Conservation (phyloP, 2,113 vertebrate genomes). For the Neolamprologus modestus region DNA sequence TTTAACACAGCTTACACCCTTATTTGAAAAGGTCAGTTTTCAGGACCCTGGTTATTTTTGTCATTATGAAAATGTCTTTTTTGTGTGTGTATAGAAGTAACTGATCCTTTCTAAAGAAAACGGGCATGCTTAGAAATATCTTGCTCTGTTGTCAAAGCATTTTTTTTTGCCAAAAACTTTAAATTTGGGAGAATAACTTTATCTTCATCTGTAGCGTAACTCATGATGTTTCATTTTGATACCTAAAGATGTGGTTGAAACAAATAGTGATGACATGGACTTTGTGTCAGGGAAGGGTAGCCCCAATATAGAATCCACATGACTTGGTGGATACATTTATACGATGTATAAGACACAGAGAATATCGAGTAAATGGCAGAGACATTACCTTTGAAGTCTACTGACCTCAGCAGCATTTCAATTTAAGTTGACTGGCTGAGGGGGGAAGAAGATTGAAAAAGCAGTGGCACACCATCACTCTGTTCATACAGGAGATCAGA, state of each 20-base stretch:
- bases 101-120: background rate
- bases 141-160: background rate
- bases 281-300: background rate
- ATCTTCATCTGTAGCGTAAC: background rate
- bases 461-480: background rate
- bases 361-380: background rate
- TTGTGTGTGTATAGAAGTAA: background rate
- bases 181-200: background rate
- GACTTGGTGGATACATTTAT: background rate
- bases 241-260: background rate
- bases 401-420: background rate
- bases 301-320: background rate
- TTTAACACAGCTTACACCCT: background rate
- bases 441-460: background rate
- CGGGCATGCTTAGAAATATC: background rate
- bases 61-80: background rate
- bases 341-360: background rate
- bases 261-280: background rate
- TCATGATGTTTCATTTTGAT: background rate
- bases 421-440: background rate
- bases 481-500: constrained; percentile 6
- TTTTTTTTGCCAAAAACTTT: background rate
- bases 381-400: background rate
- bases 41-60: background rate
- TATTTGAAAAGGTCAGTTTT: background rate